Base-by-base conservation (phyloP, 2,888 invertebrate species). In the Elegia similella region DNA sequence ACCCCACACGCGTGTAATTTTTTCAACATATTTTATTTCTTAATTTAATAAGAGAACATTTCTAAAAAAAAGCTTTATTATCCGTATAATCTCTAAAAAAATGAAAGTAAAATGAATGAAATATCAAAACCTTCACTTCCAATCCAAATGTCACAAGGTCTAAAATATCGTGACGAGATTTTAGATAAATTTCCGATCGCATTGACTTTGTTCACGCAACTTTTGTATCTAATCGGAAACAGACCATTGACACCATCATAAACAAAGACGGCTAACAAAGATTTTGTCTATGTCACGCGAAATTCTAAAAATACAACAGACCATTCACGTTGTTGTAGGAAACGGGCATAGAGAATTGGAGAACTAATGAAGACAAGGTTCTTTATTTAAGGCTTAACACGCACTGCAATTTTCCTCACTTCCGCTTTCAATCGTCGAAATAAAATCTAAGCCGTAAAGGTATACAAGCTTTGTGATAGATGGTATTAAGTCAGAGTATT, bases 181-280 rank as follows among this genome's bases (percentile, higher is more conserved):
- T 46, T 1, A 23, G 46, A 46, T 46, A 43, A 43, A 8, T 43
- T 43, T 46, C 23, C 46, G 23, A 46, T 47, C 30, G 30, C 47
- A 29, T 8, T 46, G 29, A 47, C 30, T 13, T 47, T 38, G 38
- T 38, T 38, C 38, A 38, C 38, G 38, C 38, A 38, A 38, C 38
- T 38, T 34, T 34, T 12, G 8, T 46, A 47, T 30, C 47, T 47
- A 13, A 47, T 46, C 46, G 23, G 17, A 23, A 47, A n/a, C 30
- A 12, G 44, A 47, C 13, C 47, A 47, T 47, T 47, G 47, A 13
- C 47, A 30, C 47, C 30, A 47, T 30, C 30, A 47, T 30, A 47
- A 47, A 47, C 47, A 47, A 47, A 38, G 34, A 2, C 34, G 32
- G 12, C 34, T 38, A n/a, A 38, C 38, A 38, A 38, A 30, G 47